A percentile compares a stretch with the other conserved stretches of the same genome.
phyloP scores from a whole-genome alignment of 2,797 vertebrate genomes.

The Manis javanica region DNA sequence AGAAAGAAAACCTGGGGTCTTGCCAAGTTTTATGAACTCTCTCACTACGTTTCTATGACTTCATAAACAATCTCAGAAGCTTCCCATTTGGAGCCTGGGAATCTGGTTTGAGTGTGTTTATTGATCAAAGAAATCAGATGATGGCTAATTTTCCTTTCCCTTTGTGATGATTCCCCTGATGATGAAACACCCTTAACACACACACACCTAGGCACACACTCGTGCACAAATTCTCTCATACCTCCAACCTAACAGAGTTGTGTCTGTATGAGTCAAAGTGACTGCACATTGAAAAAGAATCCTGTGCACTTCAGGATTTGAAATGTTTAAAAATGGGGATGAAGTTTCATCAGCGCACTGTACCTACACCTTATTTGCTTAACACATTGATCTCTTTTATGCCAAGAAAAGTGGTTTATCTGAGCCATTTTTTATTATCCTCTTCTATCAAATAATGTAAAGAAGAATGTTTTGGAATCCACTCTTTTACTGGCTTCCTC shows the following conservation, averaged over 20 bases:
- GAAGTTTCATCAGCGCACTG: neutral
- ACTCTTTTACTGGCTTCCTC: neutral
- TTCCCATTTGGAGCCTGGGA: neutral
- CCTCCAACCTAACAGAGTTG: neutral
- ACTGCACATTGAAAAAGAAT: neutral
- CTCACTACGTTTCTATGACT: slow-evolving; percentile 25
- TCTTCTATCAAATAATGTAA: neutral
- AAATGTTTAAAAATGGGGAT: neutral
- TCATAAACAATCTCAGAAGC: neutral
- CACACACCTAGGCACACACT: neutral
- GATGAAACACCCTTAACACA: neutral
- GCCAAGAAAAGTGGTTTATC: neutral
- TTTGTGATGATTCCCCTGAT: neutral
- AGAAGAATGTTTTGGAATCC: slow-evolving; percentile 2
- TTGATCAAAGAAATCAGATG: neutral
- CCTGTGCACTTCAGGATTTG: neutral
- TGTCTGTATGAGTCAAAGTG: neutral
- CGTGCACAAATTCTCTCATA: neutral
- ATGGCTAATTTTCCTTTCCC: neutral
- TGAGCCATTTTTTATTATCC: neutral
- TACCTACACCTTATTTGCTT: neutral
- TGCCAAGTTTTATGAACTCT: neutral
- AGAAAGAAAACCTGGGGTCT: neutral
- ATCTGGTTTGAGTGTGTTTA: slow-evolving; percentile 28
- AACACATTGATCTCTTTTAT: neutral